Conservation (phyloP, 2,113 vertebrate species). For the Nothobranchius kuhntae region DNA sequence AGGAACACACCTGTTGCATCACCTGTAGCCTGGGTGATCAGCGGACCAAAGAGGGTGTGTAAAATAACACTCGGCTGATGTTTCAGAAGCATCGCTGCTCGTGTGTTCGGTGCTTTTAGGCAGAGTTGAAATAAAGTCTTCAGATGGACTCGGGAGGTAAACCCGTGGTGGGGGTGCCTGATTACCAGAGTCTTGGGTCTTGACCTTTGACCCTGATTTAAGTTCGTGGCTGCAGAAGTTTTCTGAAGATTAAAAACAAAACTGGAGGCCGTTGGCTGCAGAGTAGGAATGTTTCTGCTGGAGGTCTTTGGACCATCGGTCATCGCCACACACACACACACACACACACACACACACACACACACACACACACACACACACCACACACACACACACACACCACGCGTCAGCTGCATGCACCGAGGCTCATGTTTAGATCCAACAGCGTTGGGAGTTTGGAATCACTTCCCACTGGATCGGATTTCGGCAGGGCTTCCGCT, state of each 20-base stretch:
- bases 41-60: too few relatives aligned
- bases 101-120: too few relatives aligned
- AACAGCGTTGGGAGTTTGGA: not conserved
- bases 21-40: not conserved
- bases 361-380: not conserved
- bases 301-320: not conserved
- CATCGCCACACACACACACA: not conserved
- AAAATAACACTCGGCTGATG: too few relatives aligned
- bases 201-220: not conserved
- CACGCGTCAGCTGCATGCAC: not conserved
- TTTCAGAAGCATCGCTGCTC: too few relatives aligned
- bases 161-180: too few relatives aligned
- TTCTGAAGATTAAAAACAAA: not conserved
- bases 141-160: too few relatives aligned
- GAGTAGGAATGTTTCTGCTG: too few relatives aligned
- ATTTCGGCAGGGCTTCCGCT: too few relatives aligned
- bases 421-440: not conserved
- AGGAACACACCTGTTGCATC: not conserved
- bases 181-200: not conserved
- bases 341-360: not conserved
- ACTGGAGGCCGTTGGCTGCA: too few relatives aligned
- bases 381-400: not conserved
- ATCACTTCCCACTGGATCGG: not conserved
- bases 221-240: not conserved
- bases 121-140: too few relatives aligned